Evolutionary conservation across 2,888 invertebrate species (phyloP), one percentile per base, ranked within the genome.

Genomic region (Norana najaformis): DNA sequence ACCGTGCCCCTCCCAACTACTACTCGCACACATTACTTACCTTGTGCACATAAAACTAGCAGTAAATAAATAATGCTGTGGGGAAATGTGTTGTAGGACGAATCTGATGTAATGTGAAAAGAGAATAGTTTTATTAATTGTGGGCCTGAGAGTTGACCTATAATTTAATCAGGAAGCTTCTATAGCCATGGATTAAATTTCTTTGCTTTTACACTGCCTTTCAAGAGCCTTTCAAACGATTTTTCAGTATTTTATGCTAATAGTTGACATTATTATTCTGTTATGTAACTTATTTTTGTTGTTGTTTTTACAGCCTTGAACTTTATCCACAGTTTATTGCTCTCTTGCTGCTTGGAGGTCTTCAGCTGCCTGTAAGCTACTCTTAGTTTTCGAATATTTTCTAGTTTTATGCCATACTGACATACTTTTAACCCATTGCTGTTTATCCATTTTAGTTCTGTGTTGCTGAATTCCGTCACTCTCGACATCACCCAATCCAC

Each of bases 341-440:
- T 6, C 91, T 95, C 41, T 93, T 95, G 90, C 91, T 95, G 34
- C 91, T 95, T 90, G 95, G 95, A 53, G 95, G 95, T 11, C 93
- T 95, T 34, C 94, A 95, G 90, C 94, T 94, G 92, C 95, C 95
- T 4, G 94, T 95, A 93, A 93, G 69, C 69, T 69, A 69, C 69
- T 69, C n/a, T 23, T 69, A 8, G n/a, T 30, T 69, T 69, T 69
- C 30, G 30, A n/a, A 8, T 69, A 69, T n/a, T 69, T 41, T 41
- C 18, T 69, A n/a, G 47, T 23, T 47, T 20, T 23, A 69, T 69
- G 8, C n/a, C 69, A 69, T 69, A 30, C 30, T n/a, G 69, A 69
- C 30, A 69, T 16, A 69, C 8, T 8, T 30, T 5, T n/a, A 8
- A 6, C n/a, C 4, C n/a, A n/a, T 69, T 30, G n/a, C n/a, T n/a